phyloP scores from a whole-genome alignment of 37 sponge, comb jelly and placozoan genomes.

The Halichondria panicea region DNA sequence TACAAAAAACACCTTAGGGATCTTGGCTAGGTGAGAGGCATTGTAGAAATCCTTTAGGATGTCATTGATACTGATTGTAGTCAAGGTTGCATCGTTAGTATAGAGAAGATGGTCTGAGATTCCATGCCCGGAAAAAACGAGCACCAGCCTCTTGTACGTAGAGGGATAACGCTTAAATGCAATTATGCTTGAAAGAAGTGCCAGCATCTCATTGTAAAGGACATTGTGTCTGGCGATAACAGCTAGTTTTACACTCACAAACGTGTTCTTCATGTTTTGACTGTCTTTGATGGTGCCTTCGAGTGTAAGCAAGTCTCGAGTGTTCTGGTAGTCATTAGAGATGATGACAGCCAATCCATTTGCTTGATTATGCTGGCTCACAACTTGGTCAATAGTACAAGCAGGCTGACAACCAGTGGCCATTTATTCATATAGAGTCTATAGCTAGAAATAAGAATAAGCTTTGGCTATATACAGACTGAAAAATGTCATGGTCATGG shows the following conservation, averaged over 20 bases:
- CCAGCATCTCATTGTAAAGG: not conserved
- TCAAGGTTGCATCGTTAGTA: constrained; percentile 9
- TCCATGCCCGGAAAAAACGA: constrained; percentile 65
- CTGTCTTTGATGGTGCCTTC: constrained; percentile 15
- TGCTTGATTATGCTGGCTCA: not conserved
- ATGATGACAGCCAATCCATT: constrained; percentile 29
- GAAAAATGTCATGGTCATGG: too few species aligned
- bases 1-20: constrained; percentile 52
- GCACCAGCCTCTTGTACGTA: constrained; percentile 36
- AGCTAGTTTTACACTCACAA: not conserved
- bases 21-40: not conserved
- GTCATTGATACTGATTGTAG: not conserved
- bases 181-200: not conserved
- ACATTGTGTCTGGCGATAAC: not conserved
- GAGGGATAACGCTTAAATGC: not conserved
- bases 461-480: too few species aligned
- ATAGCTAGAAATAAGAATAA: too few species aligned
- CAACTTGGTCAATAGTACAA: not conserved
- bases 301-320: not conserved
- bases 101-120: not conserved
- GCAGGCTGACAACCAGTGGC: too few species aligned
- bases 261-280: not conserved
- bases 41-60: constrained; percentile 15
- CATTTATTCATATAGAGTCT: too few species aligned
- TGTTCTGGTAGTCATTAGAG: constrained; percentile 21